These are phyloP conservation scores for Halocynthia aurantium DNA, from an alignment of 23 tunicate species.

Conservation along the genomic window DNA sequence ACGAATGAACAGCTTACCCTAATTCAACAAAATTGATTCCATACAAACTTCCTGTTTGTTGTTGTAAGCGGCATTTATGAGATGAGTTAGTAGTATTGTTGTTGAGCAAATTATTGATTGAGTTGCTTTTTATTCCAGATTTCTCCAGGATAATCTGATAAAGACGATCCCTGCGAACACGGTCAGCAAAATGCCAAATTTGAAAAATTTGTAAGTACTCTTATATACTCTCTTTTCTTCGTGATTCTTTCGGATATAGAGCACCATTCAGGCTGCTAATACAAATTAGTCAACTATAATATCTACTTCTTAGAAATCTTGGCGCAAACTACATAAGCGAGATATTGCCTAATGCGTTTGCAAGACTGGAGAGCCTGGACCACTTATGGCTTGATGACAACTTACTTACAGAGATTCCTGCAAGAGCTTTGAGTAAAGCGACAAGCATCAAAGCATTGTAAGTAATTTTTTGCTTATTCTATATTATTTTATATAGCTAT, in stretches of 20 bases:
- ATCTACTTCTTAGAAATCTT: conserved; percentile 3
- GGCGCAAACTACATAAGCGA: conserved; percentile 16
- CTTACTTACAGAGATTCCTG: conserved; percentile 9
- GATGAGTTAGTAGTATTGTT: too few species aligned
- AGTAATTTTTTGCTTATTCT: not conserved
- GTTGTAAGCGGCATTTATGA: too few species aligned
- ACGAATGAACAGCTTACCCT: too few species aligned
- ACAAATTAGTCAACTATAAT: not conserved
- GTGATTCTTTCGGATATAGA: not conserved
- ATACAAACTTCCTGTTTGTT: too few species aligned
- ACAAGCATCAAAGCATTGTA: conserved; percentile 17
- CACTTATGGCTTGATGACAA: conserved; percentile 24
- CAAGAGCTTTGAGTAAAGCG: conserved; percentile 8
- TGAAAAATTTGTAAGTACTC: conserved; percentile 21
- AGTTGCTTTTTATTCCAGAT: not conserved
- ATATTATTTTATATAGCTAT: too few species aligned
- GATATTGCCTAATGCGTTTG: conserved; percentile 24
- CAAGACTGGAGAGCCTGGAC: conserved; percentile 22
- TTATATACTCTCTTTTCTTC: too few species aligned
- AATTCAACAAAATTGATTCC: too few species aligned
- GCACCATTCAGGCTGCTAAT: not conserved
- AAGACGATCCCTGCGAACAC: conserved; percentile 6
- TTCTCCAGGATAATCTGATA: conserved; percentile 15
- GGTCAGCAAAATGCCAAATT: conserved; percentile 18
- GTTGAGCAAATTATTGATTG: not conserved